These are phyloP conservation scores for Aspiorhynchus laticeps DNA, from an alignment of 2,113 vertebrate species.

Conservation along the genomic window DNA sequence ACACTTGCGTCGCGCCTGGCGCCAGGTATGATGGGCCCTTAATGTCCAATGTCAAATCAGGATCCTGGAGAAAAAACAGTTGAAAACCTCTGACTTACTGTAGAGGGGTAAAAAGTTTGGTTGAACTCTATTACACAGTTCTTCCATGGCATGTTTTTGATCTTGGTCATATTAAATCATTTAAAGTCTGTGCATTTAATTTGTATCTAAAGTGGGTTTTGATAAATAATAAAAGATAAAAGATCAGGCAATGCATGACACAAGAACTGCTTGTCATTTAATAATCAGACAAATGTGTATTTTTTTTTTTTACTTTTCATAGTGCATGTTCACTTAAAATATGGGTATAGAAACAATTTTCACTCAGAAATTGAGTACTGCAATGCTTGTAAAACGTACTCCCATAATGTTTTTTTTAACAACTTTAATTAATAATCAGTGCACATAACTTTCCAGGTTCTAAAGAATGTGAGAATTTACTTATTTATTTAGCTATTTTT, in stretches of 20 bases:
- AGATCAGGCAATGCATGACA: neutral
- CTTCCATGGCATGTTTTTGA: neutral
- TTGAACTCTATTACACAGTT: neutral
- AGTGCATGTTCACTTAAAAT: neutral
- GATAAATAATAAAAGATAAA: constrained; percentile 14
- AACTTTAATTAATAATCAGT: neutral
- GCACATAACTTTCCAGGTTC: neutral
- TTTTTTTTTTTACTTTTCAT: too few species aligned
- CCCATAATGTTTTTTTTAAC: too few species aligned
- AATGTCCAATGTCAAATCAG: too few species aligned
- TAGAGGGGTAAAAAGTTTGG: neutral
- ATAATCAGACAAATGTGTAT: neutral
- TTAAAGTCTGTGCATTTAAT: neutral
- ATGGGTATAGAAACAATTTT: too few species aligned
- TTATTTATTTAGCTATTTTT: neutral
- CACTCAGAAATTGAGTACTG: too few species aligned
- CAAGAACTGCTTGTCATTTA: too few species aligned
- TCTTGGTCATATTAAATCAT: constrained; percentile 6
- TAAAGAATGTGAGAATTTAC: neutral
- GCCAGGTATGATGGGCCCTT: too few species aligned
- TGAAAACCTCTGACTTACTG: neutral
- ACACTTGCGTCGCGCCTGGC: too few species aligned
- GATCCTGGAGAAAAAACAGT: neutral
- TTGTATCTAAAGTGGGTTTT: constrained; percentile 5
- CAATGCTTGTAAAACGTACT: too few species aligned